Evolutionary conservation across 2,888 invertebrate genomes (phyloP).

Genomic region (Heterodera filipjevi): DNA sequence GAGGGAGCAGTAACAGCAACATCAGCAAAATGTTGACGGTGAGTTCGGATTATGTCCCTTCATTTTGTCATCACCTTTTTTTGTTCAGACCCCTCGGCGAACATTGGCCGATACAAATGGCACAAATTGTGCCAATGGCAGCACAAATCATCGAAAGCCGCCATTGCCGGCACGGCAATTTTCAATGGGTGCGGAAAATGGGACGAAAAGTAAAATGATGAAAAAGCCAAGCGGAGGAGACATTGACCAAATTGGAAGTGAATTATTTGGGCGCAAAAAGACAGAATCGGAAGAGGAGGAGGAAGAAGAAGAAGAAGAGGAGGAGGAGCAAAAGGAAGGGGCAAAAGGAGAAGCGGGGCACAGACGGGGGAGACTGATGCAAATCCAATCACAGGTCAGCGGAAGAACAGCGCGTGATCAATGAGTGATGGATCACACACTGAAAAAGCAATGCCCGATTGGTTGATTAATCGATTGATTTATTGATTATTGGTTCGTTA

Average conservation of each 20-base stretch:
- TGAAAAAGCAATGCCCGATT: too few relatives aligned
- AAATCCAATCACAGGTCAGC: conserved; percentile 35
- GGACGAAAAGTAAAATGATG: conserved; percentile 1
- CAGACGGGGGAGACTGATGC: conserved; percentile 13
- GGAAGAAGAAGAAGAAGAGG: conserved; percentile 9
- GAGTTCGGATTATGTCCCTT: background rate
- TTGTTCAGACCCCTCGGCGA: conserved; percentile 18
- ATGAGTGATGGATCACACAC: too few relatives aligned
- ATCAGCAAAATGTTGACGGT: conserved; percentile 2
- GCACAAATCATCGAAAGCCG: conserved; percentile 19
- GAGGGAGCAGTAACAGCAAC: conserved; percentile 7
- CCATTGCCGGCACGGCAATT: conserved; percentile 11
- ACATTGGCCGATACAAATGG: conserved; percentile 32
- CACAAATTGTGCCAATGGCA: conserved; percentile 3
- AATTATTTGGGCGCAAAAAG: background rate
- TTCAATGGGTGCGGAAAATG: conserved; percentile 9
- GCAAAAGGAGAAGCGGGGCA: conserved; percentile 9
- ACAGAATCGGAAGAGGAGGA: background rate
- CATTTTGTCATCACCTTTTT: background rate
- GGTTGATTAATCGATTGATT: too few relatives aligned
- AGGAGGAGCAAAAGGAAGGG: conserved; percentile 11
- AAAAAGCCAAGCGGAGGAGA: conserved; percentile 10
- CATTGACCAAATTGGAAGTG: conserved; percentile 1
- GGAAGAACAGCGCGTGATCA: conserved; percentile 29
- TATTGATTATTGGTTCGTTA: too few relatives aligned